Evolutionary conservation across 1,140 invertebrate species (phyloP), one percentile per base, ranked within the genome.

Genomic region (Hetaerina americana): DNA sequence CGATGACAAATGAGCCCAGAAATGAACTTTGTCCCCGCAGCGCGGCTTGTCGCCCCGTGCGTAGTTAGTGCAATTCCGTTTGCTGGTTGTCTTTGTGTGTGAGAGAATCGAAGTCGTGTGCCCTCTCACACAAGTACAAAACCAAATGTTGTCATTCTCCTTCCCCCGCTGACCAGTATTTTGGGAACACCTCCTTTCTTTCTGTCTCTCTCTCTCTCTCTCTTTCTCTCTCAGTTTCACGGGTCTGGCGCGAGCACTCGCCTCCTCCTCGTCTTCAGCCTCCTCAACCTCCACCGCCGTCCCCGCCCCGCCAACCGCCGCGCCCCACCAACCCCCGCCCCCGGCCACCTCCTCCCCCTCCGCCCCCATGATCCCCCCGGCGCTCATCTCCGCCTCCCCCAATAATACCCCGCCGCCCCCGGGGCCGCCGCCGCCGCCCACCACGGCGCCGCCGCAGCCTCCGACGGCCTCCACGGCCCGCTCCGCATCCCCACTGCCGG

Each of bases 241-340:
- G 80, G 81, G 71, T 82, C 81, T 81, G 81, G 78, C 79, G 82
- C 73, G 82, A 81, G 74, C 78, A 81, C 75, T 29, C 28, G 81
- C 72, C 26, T 22, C 27, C 15, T 66, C 66, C 27, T 57, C 40
- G 22, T 57, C 40, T 12, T 57, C 40, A 57, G 40, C 40, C 40
- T 57, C 40, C 40, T 57, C 40, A 18, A 18, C 40, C 40, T 40
- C 31, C 18, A 18, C 31, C 31, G 15, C 40, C 40, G 22, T n/a
- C 2, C 15, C 40, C 40, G 40, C 22, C 40, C 40, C 40, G 22
- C 15, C 40, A 12, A 12, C 40, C 2, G 10, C 40, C 2, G 15
- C 2, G 3, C 3, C 40, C 2, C 10, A 12, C 40, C 40, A 12
- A 57, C 15, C 10, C 6, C 31, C 6, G 6, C 31, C 31, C 31